A percentile compares a stretch with the other conserved stretches of the same genome.
These are phyloP conservation scores for Typhlichthys subterraneus DNA, from an alignment of 2,797 vertebrate species.

Conservation along the genomic window DNA sequence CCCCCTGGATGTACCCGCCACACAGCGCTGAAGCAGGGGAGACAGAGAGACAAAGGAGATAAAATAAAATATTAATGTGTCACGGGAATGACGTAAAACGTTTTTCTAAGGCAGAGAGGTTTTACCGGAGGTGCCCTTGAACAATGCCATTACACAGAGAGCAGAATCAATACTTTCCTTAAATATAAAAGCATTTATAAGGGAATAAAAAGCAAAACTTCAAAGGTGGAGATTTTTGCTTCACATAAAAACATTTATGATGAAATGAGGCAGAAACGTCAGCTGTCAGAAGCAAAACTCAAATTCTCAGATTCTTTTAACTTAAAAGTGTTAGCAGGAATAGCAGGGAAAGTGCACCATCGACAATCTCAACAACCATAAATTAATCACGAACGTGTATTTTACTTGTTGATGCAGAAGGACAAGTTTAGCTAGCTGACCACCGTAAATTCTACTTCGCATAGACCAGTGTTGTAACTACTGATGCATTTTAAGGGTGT, in stretches of 20 bases:
- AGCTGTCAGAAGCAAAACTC: background rate
- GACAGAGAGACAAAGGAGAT: conserved; percentile 19
- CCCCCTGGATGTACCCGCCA: conserved; percentile 94
- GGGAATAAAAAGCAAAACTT: conserved; percentile 47
- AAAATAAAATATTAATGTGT: conserved; percentile 21
- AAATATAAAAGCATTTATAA: conserved; percentile 69
- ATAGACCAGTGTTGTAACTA: too few relatives aligned
- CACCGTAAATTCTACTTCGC: too few relatives aligned
- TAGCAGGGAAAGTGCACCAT: conserved; percentile 41
- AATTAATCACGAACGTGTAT: too few relatives aligned
- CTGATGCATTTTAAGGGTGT: too few relatives aligned
- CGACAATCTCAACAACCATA: conserved; percentile 14
- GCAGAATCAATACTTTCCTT: conserved; percentile 69
- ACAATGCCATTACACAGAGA: conserved; percentile 54
- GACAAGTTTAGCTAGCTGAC: too few relatives aligned
- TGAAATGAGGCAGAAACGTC: conserved; percentile 49
- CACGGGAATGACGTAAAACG: conserved; percentile 16
- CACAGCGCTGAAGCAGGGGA: conserved; percentile 83
- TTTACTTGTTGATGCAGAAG: too few relatives aligned
- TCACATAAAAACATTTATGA: conserved; percentile 56
- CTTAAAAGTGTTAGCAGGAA: conserved; percentile 8
- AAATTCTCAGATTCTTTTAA: too few relatives aligned
- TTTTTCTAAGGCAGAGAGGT: conserved; percentile 50
- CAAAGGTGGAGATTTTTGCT: conserved; percentile 32
- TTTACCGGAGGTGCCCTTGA: conserved; percentile 65